Percentiles rank a stretch among this genome's conserved stretches.
Conservation (phyloP, 1,140 invertebrate species). For the Pseudomyrmex cubaensis region DNA sequence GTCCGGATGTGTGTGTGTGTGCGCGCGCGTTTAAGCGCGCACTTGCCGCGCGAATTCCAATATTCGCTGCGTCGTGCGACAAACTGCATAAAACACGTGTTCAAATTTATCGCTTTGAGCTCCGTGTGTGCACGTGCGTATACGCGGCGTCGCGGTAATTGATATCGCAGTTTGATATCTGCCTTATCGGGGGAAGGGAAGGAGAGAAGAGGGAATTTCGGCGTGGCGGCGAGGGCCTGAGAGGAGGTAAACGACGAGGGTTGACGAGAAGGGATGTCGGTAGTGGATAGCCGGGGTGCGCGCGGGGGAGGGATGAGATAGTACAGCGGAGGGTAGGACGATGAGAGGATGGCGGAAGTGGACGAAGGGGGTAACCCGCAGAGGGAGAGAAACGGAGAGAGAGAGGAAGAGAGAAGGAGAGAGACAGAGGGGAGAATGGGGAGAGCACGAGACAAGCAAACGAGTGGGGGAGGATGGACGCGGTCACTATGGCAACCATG, state of each 20-base stretch:
- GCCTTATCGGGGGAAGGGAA: conserved; percentile 50
- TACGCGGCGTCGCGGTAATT: conserved; percentile 62
- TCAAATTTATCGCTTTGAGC: conserved; percentile 52
- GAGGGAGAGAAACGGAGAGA: conserved; percentile 54
- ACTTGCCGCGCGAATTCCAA: background rate
- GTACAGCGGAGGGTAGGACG: background rate
- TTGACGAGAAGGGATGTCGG: conserved; percentile 53
- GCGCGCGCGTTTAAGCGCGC: conserved; percentile 8
- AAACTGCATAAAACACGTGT: conserved; percentile 61
- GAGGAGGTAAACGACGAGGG: background rate
- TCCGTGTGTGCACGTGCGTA: conserved; percentile 55
- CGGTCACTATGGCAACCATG: conserved; percentile 79
- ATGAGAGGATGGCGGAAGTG: conserved; percentile 49
- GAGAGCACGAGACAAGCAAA: conserved; percentile 62
- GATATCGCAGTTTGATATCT: conserved; percentile 72
- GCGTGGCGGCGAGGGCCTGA: conserved; percentile 39
- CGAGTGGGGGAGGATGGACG: conserved; percentile 75
- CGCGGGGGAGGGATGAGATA: background rate
- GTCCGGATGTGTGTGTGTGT: background rate
- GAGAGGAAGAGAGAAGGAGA: conserved; percentile 56
- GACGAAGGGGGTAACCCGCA: conserved; percentile 46
- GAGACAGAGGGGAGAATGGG: conserved; percentile 64
- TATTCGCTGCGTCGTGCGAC: conserved; percentile 44
- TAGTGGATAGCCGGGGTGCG: background rate
- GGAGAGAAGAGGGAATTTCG: background rate